Conservation (phyloP, 1,140 invertebrate species). For the Linepithema humile region DNA sequence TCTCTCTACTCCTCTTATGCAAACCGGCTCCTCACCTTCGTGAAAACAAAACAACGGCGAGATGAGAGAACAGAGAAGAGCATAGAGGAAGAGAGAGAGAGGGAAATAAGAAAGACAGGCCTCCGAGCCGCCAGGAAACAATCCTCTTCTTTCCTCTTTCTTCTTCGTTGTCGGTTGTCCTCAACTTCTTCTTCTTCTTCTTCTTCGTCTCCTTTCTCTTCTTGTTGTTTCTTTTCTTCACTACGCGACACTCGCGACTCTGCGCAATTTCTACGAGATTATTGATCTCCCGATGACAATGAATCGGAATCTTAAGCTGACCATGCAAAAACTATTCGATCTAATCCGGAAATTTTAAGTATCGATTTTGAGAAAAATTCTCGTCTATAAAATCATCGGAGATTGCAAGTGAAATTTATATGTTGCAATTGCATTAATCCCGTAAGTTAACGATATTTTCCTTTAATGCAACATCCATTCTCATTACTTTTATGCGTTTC, state of each 20-base stretch:
- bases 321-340: neutral
- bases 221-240: conserved; percentile 26
- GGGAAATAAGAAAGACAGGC: conserved; percentile 34
- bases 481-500: neutral
- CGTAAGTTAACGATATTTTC: no score
- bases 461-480: no score
- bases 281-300: conserved; percentile 58
- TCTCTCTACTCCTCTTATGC: conserved; percentile 64
- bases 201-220: conserved; percentile 22
- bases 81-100: conserved; percentile 10
- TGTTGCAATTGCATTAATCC: neutral
- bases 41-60: conserved; percentile 69
- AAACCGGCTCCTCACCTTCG: conserved; percentile 69
- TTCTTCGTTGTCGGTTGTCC: conserved; percentile 55
- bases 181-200: conserved; percentile 56
- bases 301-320: neutral
- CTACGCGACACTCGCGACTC: conserved; percentile 68
- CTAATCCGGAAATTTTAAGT: neutral
- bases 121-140: conserved; percentile 73
- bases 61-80: conserved; percentile 25
- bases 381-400: neutral
- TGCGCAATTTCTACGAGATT: conserved; percentile 67
- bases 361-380: neutral
- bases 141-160: conserved; percentile 64
- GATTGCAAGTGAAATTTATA: neutral